phyloP scores from a whole-genome alignment of 2,888 invertebrate species.

The Ophioninae sp. region DNA sequence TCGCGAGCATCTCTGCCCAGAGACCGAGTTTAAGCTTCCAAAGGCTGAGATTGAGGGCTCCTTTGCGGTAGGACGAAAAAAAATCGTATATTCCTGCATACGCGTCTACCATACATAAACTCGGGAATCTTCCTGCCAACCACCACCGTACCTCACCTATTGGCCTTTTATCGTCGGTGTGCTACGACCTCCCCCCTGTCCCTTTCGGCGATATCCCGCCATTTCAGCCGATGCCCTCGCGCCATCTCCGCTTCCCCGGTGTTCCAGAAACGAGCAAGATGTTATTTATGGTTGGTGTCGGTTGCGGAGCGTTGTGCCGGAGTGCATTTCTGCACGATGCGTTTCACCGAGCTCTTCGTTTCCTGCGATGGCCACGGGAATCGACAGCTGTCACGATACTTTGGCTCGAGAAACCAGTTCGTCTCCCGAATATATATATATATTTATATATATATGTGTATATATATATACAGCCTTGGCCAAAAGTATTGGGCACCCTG shows the following conservation, averaged over 20 bases:
- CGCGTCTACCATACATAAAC: slow-evolving; percentile 11
- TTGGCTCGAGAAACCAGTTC: slow-evolving; percentile 67
- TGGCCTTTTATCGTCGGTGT: slow-evolving; percentile 14
- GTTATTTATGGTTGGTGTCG: slow-evolving; percentile 75
- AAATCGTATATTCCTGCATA: slow-evolving; percentile 4
- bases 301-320: slow-evolving; percentile 67
- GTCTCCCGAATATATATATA: slow-evolving; percentile 44
- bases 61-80: not conserved
- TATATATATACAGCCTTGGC: not conserved
- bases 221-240: slow-evolving; percentile 17
- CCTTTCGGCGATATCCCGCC: slow-evolving; percentile 17
- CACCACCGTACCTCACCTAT: slow-evolving; percentile 17
- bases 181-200: slow-evolving; percentile 12
- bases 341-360: slow-evolving; percentile 34
- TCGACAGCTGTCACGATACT: slow-evolving; percentile 76
- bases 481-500: too few species aligned
- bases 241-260: slow-evolving; percentile 40
- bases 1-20: slow-evolving; percentile 25
- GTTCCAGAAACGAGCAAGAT: slow-evolving; percentile 70
- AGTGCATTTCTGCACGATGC: slow-evolving; percentile 69
- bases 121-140: slow-evolving; percentile 15
- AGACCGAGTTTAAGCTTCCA: slow-evolving; percentile 5
- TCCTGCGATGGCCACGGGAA: slow-evolving; percentile 62
- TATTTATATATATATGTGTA: slow-evolving; percentile 3
- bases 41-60: slow-evolving; percentile 4